phyloP scores from a whole-genome alignment of 2,888 invertebrate species.

The Cinara cedri region DNA sequence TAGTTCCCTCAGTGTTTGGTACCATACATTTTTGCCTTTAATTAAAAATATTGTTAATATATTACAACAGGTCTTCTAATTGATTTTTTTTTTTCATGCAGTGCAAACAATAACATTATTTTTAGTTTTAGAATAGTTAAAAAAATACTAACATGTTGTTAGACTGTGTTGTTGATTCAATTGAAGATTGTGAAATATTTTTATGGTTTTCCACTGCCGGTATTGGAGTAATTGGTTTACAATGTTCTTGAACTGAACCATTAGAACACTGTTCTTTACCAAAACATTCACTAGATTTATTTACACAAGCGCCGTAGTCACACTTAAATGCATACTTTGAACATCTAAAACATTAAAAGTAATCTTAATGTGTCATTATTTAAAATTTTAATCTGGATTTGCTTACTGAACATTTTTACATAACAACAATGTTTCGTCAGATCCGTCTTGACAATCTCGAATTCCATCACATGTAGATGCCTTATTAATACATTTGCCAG shows the following conservation, averaged over 20 bases:
- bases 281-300: background rate
- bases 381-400: background rate
- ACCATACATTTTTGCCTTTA: constrained; percentile 11
- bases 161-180: background rate
- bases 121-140: background rate
- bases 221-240: background rate
- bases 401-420: constrained; percentile 19
- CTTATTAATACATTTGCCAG: constrained; percentile 30
- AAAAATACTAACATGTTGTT: background rate
- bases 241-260: constrained; percentile 10
- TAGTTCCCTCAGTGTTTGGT: background rate
- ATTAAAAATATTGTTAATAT: background rate
- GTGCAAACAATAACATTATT: background rate
- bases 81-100: background rate
- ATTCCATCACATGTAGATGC: constrained; percentile 29
- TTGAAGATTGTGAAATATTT: background rate
- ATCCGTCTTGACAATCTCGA: constrained; percentile 33
- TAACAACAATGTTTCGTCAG: constrained; percentile 17
- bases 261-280: background rate
- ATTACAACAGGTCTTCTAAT: background rate
- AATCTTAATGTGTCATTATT: background rate
- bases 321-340: background rate
- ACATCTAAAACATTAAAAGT: constrained; percentile 6
- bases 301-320: constrained; percentile 29
- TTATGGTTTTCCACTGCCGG: background rate